phyloP scores from a whole-genome alignment of 2,888 invertebrate genomes.

The Lochmaea crataegi region DNA sequence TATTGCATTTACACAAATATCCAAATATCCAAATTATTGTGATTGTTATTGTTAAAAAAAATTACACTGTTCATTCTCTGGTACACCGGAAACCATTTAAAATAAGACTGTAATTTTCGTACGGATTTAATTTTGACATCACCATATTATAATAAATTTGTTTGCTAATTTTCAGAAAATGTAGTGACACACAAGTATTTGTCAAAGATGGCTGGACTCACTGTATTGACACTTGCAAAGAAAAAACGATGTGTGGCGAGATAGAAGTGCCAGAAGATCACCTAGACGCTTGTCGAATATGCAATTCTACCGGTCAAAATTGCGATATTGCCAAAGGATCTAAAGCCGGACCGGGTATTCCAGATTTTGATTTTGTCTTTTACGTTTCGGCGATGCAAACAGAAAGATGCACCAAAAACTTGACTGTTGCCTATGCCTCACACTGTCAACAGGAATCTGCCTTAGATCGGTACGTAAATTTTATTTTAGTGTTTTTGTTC shows the following conservation, averaged over 20 bases:
- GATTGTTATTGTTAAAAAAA: neutral
- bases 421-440: conserved; percentile 97
- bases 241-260: conserved; percentile 95
- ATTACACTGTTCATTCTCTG: neutral
- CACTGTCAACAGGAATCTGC: conserved; percentile 97
- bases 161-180: conserved; percentile 75
- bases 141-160: no score
- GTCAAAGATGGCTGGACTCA: conserved; percentile 86
- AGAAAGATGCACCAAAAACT: conserved; percentile 88
- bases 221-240: conserved; percentile 86
- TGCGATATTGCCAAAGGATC: conserved; percentile 74
- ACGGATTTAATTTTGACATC: neutral
- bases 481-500: conserved; percentile 12
- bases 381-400: conserved; percentile 97
- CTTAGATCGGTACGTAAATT: conserved; percentile 72
- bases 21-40: no score
- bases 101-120: neutral
- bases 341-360: conserved; percentile 75
- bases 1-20: neutral
- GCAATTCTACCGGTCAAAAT: conserved; percentile 87
- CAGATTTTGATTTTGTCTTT: conserved; percentile 92
- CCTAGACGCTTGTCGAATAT: conserved; percentile 90
- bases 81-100: neutral
- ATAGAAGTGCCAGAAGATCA: conserved; percentile 93
- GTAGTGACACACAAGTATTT: conserved; percentile 88